Evolutionary conservation across 1,140 invertebrate species (phyloP).

Genomic region (Copidosoma floridanum): DNA sequence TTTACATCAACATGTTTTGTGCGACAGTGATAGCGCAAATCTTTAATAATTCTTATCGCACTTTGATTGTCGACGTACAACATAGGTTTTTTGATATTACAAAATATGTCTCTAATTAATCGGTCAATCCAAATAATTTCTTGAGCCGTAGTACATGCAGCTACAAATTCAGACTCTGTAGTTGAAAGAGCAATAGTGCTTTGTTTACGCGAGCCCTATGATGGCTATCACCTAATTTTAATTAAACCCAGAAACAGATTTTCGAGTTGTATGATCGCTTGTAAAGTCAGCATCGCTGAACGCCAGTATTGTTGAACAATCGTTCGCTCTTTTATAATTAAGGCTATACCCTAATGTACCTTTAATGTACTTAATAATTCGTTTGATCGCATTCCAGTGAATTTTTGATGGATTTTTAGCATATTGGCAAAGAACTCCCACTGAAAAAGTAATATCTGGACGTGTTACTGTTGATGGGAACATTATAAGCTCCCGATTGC

Average conservation of each 20-base stretch:
- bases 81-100: not conserved
- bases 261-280: slow-evolving; percentile 19
- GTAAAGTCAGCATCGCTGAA: slow-evolving; percentile 35
- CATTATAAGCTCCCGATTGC: not conserved
- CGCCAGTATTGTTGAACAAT: slow-evolving; percentile 13
- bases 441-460: not conserved
- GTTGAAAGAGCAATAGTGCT: no score
- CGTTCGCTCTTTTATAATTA: not conserved
- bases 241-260: slow-evolving; percentile 29
- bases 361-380: not conserved
- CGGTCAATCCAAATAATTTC: not conserved
- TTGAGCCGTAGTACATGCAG: no score
- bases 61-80: not conserved
- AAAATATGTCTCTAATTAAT: not conserved
- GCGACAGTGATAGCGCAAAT: slow-evolving; percentile 11
- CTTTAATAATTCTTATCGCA: slow-evolving; percentile 25
- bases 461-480: not conserved
- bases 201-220: no score
- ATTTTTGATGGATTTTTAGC: not conserved
- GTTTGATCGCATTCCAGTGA: not conserved
- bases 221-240: no score
- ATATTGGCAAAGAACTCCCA: not conserved
- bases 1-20: slow-evolving; percentile 39
- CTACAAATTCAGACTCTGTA: no score
- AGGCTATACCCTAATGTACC: not conserved